Conservation (phyloP, 2,113 vertebrate genomes). For the Climacteris rufus region DNA sequence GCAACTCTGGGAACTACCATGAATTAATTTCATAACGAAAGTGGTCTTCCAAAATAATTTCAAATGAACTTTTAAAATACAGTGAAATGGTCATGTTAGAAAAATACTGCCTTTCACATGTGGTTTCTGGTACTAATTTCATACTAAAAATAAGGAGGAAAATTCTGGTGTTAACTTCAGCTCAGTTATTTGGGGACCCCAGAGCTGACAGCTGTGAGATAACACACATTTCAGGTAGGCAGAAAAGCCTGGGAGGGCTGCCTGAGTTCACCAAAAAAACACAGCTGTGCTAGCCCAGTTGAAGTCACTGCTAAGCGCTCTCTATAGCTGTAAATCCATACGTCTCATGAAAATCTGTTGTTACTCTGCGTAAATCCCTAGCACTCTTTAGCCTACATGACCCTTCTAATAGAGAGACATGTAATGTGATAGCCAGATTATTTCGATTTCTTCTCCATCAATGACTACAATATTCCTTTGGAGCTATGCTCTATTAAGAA, state of each 20-base stretch:
- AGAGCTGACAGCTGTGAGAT: background rate
- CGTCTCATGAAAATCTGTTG: background rate
- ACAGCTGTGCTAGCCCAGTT: background rate
- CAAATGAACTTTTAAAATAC: background rate
- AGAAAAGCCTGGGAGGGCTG: background rate
- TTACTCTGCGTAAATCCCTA: slow-evolving; percentile 17
- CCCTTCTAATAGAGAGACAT: slow-evolving; percentile 42
- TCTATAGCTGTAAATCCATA: background rate
- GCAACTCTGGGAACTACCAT: background rate
- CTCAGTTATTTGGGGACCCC: rapidly evolving
- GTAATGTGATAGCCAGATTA: slow-evolving; percentile 47
- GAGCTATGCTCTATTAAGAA: slow-evolving; percentile 60
- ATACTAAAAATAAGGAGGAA: background rate
- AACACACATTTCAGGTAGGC: background rate
- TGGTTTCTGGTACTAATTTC: background rate
- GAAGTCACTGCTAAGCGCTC: background rate
- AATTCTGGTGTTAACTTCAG: background rate
- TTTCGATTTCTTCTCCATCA: slow-evolving; percentile 55
- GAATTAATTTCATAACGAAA: background rate
- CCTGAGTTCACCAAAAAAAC: background rate
- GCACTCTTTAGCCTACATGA: slow-evolving; percentile 36
- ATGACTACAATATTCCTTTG: slow-evolving; percentile 59
- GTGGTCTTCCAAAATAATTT: background rate
- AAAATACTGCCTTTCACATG: background rate
- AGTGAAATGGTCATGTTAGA: background rate